Evolutionary conservation across 2,797 vertebrate genomes (phyloP).

Genomic region (Denticeps clupeoides): DNA sequence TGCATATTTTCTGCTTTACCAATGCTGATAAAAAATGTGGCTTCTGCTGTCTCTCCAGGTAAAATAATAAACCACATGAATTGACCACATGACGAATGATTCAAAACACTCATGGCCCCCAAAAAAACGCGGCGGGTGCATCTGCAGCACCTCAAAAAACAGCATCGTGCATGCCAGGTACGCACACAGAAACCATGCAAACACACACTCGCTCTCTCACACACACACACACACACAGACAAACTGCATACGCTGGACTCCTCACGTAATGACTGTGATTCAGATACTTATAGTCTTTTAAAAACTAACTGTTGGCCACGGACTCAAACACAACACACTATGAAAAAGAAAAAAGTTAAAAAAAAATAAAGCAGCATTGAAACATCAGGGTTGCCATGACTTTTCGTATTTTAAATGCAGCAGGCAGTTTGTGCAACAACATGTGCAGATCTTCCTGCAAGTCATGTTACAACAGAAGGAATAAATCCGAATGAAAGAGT

Average conservation of each 20-base stretch:
- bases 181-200: conserved; percentile 38
- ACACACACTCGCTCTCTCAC: conserved; percentile 5
- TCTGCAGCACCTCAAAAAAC: conserved; percentile 15
- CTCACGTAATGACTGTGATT: conserved; percentile 46
- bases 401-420: conserved; percentile 60
- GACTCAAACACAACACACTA: conserved; percentile 35
- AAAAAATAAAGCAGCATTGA: conserved; percentile 77
- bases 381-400: conserved; percentile 65
- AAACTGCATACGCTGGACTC: conserved; percentile 43
- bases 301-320: conserved; percentile 53
- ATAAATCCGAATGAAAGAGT: conserved; percentile 56
- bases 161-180: conserved; percentile 27
- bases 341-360: conserved; percentile 25
- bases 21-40: conserved; percentile 39
- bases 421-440: conserved; percentile 48
- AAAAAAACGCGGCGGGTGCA: conserved; percentile 10
- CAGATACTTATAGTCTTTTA: conserved; percentile 45
- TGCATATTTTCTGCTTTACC: conserved; percentile 56
- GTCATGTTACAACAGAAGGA: conserved; percentile 46
- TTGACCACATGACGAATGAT: conserved; percentile 16
- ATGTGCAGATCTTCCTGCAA: conserved; percentile 50
- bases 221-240: conserved; percentile 28
- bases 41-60: conserved; percentile 40
- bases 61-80: conserved; percentile 27
- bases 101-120: conserved; percentile 10